Conservation (phyloP, 2,888 invertebrate species). For the Polyommatus iphigenia region DNA sequence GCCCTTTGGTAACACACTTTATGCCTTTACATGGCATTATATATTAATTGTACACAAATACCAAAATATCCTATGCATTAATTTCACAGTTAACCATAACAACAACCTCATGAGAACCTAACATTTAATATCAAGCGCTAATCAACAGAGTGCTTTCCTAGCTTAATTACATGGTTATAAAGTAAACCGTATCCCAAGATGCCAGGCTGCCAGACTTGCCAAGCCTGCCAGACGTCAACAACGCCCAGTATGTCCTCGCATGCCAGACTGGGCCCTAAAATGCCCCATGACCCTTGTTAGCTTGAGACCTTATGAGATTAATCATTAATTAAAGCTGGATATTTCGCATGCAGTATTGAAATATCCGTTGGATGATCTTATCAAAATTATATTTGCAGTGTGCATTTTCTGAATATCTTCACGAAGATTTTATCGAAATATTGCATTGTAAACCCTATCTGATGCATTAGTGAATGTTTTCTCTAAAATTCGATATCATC, state of each 20-base stretch:
- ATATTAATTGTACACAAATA: not conserved
- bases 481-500: not conserved
- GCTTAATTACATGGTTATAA: conserved; percentile 22
- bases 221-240: conserved; percentile 35
- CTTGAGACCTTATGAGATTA: conserved; percentile 22
- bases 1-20: not conserved
- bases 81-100: not conserved
- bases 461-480: not conserved
- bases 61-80: not conserved
- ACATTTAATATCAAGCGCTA: conserved; percentile 7
- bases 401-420: not conserved
- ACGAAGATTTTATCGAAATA: not conserved
- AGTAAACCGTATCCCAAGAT: conserved; percentile 23
- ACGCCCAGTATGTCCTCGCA: conserved; percentile 32
- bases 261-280: conserved; percentile 20
- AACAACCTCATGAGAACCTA: not conserved
- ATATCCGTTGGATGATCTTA: not conserved
- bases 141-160: conserved; percentile 5
- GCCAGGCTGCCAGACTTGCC: conserved; percentile 10
- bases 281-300: conserved; percentile 27
- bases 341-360: conserved; percentile 1
- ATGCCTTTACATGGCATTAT: not conserved
- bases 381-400: not conserved
- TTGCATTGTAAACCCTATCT: not conserved
- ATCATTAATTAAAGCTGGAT: conserved; percentile 9